phyloP scores from a whole-genome alignment of 2,888 invertebrate genomes.

The Ophioninae sp. region DNA sequence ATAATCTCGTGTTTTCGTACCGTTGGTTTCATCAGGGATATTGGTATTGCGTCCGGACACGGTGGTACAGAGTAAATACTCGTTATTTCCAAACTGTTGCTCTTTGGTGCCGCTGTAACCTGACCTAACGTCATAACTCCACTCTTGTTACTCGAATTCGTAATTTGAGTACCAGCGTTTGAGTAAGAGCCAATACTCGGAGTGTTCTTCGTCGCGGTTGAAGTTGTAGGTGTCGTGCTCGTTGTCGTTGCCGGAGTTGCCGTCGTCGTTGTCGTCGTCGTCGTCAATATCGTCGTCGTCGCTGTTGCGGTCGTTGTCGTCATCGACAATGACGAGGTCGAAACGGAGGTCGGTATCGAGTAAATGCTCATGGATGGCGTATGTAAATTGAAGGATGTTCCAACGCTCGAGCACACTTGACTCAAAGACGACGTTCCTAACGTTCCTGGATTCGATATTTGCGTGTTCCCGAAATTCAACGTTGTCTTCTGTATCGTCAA shows the following conservation, averaged over 20 bases:
- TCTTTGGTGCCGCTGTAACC: slow-evolving; percentile 24
- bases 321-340: slow-evolving; percentile 62
- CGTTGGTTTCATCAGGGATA: slow-evolving; percentile 76
- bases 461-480: neutral
- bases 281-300: slow-evolving; percentile 34
- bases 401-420: slow-evolving; percentile 59
- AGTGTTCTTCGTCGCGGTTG: slow-evolving; percentile 41
- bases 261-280: slow-evolving; percentile 25
- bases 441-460: slow-evolving; percentile 52
- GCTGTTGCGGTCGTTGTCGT: slow-evolving; percentile 33
- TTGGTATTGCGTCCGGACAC: slow-evolving; percentile 79
- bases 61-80: slow-evolving; percentile 75
- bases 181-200: slow-evolving; percentile 27
- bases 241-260: slow-evolving; percentile 29
- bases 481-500: slow-evolving; percentile 61
- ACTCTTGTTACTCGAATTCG: slow-evolving; percentile 42
- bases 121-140: slow-evolving; percentile 13
- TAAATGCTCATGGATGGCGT: slow-evolving; percentile 74
- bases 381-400: slow-evolving; percentile 70
- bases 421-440: slow-evolving; percentile 53
- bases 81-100: slow-evolving; percentile 62
- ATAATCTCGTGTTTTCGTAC: slow-evolving; percentile 75
- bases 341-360: slow-evolving; percentile 68
- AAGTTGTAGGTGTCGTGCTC: slow-evolving; percentile 16
- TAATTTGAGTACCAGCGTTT: slow-evolving; percentile 40